These are phyloP conservation scores for Pantherophis guttatus DNA, from an alignment of 2,113 vertebrate species.

Conservation along the genomic window DNA sequence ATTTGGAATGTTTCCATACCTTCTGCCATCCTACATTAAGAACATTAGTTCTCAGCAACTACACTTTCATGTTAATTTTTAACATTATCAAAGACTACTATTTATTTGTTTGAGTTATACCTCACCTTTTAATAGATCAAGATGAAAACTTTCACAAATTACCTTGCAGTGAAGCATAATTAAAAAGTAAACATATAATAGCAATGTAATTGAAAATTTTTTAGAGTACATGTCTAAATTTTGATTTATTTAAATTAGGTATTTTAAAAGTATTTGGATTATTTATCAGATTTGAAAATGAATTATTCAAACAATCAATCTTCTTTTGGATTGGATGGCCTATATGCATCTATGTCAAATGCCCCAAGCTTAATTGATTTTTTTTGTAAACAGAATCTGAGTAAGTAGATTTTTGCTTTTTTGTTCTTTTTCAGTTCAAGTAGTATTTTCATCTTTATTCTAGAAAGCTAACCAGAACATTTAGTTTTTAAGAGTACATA, in stretches of 20 bases:
- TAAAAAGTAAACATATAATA: neutral
- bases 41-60: neutral
- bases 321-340: neutral
- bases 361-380: neutral
- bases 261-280: neutral
- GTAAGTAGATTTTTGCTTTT: neutral
- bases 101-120: neutral
- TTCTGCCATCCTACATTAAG: neutral
- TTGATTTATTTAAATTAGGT: neutral
- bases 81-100: neutral
- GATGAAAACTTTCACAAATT: neutral
- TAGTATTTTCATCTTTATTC: neutral
- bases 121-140: neutral
- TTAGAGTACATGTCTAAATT: neutral
- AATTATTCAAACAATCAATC: neutral
- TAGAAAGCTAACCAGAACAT: neutral
- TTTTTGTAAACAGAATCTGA: neutral
- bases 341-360: neutral
- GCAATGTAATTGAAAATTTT: neutral
- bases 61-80: neutral
- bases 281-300: neutral
- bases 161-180: neutral
- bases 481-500: conserved; percentile 38
- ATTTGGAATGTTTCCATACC: neutral
- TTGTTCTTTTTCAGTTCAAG: neutral